A percentile compares a stretch with the other conserved stretches of the same genome.
Conservation (phyloP, 2,888 invertebrate species). For the Stegophylla sp. region DNA sequence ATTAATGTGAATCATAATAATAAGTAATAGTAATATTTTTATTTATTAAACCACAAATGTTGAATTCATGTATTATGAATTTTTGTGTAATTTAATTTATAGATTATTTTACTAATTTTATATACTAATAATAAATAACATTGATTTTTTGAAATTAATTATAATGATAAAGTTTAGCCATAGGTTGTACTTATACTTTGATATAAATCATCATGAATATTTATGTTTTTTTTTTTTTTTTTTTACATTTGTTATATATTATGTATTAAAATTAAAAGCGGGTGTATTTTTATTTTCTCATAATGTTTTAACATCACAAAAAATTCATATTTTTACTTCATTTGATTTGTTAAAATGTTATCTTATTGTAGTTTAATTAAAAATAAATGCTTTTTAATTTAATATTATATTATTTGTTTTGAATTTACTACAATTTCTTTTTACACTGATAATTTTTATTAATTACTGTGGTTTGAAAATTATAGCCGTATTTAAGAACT, state of each 20-base stretch:
- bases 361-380: slow-evolving; percentile 51
- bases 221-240: slow-evolving; percentile 38
- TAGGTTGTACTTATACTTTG: slow-evolving; percentile 45
- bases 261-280: slow-evolving; percentile 37
- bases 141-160: slow-evolving; percentile 32
- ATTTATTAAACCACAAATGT: slow-evolving; percentile 29
- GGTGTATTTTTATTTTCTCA: slow-evolving; percentile 41
- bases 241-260: slow-evolving; percentile 53
- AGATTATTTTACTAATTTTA: slow-evolving; percentile 48
- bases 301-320: slow-evolving; percentile 56
- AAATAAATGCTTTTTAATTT: slow-evolving; percentile 52
- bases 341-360: slow-evolving; percentile 58
- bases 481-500: too few relatives aligned
- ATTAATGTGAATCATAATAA: slow-evolving; percentile 33
- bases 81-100: slow-evolving; percentile 25
- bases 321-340: slow-evolving; percentile 48
- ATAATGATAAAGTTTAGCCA: slow-evolving; percentile 28
- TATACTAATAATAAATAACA: slow-evolving; percentile 43
- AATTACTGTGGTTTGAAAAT: too few relatives aligned
- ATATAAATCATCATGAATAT: slow-evolving; percentile 17
- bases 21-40: slow-evolving; percentile 39
- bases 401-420: slow-evolving; percentile 32
- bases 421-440: neutral
- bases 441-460: too few relatives aligned
- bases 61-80: too few relatives aligned